phyloP scores from a whole-genome alignment of 2,113 vertebrate species.

The Phylloscopus trochilus region DNA sequence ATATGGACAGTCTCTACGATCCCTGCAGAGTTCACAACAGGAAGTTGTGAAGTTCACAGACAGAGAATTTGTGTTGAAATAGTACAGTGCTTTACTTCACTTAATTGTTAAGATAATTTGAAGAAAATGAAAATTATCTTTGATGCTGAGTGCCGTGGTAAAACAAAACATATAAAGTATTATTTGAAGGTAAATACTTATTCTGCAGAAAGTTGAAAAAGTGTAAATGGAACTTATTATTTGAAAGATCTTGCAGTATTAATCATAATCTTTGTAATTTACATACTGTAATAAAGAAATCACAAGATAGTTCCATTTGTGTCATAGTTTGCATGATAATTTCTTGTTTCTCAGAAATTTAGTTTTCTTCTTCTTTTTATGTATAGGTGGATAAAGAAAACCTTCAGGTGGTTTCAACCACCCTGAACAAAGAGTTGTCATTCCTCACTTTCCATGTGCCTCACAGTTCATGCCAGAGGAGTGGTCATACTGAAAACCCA shows the following conservation, averaged over 20 bases:
- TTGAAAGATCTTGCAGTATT: background rate
- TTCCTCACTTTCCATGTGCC: background rate
- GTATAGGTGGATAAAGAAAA: background rate
- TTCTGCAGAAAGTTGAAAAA: background rate
- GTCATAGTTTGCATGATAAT: background rate
- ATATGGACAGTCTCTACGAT: background rate
- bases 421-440: background rate
- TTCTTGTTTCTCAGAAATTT: background rate
- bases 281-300: background rate
- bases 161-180: background rate
- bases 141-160: background rate
- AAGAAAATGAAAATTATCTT: background rate
- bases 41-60: background rate
- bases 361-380: background rate
- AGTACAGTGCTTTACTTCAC: background rate
- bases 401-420: background rate
- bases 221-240: background rate
- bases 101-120: background rate
- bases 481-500: background rate
- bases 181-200: background rate
- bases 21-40: background rate
- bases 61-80: background rate
- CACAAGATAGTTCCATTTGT: background rate
- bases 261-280: background rate
- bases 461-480: background rate